Evolutionary conservation across 2,888 invertebrate species (phyloP).

Genomic region (Alcis repandata): DNA sequence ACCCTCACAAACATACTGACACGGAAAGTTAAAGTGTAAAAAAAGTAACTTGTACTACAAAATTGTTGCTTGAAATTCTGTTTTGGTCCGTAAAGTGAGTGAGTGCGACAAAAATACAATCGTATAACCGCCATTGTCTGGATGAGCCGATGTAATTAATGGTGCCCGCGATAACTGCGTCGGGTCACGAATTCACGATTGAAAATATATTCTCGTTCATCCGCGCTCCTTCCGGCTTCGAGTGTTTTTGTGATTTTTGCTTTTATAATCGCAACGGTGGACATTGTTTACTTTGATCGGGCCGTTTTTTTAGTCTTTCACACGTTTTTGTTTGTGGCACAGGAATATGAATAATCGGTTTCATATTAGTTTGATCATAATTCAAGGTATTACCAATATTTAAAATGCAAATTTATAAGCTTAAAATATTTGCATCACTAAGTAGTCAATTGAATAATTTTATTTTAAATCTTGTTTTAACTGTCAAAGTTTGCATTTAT

Average conservation of each 20-base stretch:
- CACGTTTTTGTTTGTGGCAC: background rate
- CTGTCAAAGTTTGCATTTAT: no score
- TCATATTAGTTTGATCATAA: no score
- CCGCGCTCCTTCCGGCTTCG: conserved; percentile 38
- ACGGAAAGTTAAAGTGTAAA: no score
- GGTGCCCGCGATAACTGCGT: conserved; percentile 57
- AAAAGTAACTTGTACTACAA: background rate
- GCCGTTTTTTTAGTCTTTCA: conserved; percentile 11
- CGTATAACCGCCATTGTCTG: conserved; percentile 64
- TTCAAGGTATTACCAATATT: no score
- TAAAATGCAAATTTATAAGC: no score
- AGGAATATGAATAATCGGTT: background rate
- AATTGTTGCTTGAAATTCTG: background rate
- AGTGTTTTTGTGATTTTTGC: conserved; percentile 30
- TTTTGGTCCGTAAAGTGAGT: background rate
- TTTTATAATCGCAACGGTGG: conserved; percentile 15
- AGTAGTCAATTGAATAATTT: no score
- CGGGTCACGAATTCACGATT: conserved; percentile 58
- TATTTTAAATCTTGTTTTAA: no score
- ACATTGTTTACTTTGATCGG: conserved; percentile 7
- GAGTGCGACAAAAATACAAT: conserved; percentile 49
- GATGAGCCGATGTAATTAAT: conserved; percentile 73
- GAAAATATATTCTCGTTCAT: conserved; percentile 63
- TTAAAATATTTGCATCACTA: no score
- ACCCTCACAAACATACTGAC: no score